Base-by-base conservation (phyloP, 2,888 invertebrate species). In the Sussaba pulchella region DNA sequence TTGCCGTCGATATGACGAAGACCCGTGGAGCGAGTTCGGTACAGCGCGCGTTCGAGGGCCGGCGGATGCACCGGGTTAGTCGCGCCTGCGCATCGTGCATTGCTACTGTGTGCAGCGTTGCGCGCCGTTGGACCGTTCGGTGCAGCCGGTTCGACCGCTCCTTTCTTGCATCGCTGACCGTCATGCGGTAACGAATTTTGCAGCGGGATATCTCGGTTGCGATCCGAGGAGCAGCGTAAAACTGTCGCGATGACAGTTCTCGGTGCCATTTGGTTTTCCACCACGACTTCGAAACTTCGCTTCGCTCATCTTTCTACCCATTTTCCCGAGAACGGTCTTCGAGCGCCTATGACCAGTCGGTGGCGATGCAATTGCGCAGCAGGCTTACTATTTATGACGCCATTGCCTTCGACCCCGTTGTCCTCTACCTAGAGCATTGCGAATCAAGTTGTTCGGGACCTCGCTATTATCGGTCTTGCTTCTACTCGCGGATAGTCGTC, bases 371-470 rank as follows among this genome's bases (percentile, higher is more conserved):
- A 81, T 43, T 82, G 77, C 82, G 79, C 57, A 74, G 61, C 50
- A 69, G 41, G 66, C 67, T 78, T 82, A 67, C 82, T 74, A 82
- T 69, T 81, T 78, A 83, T 84, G 85, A 86, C 85, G 85, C 82
- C 81, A 83, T 80, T 76, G 83, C 81, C 83, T 83, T 79, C 82
- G 86, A 89, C 87, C 87, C 80, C 78, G 86, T 84, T 86, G 87
- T 89, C 85, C 89, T 90, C 88, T 89, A 88, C 89, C 88, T 89
- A 89, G 87, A 88, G 86, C 88, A 89, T 87, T 84, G 83, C 82
- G 59, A 64, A 82, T 71, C 70, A 67, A 66, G 78, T 82, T 82
- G 84, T 57, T 75, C 82, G 76, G n/a, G 41, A 31, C 31, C n/a
- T 31, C 21, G 10, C 31, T 3, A 36, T 12, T 9, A 10, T 9